These are phyloP conservation scores for Coregonus sp. DNA, from an alignment of 2,797 vertebrate genomes.

Conservation along the genomic window DNA sequence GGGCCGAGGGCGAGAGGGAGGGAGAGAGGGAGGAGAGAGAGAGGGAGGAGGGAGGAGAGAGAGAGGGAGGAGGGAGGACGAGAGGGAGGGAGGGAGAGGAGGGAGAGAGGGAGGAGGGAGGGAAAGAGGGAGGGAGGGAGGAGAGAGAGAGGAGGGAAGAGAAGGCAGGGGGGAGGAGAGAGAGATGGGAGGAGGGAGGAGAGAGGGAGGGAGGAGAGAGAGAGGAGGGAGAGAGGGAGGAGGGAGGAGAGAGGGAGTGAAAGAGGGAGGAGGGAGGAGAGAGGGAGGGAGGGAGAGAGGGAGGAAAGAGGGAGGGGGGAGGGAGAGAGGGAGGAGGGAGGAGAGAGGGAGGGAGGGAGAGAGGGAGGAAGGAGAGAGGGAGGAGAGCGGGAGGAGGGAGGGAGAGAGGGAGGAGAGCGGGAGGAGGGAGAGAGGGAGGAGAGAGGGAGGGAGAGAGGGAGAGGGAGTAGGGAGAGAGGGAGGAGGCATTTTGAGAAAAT, in stretches of 20 bases:
- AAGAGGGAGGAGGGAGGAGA: too few relatives aligned
- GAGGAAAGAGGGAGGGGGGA: too few relatives aligned
- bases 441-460: not conserved
- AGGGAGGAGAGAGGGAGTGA: not conserved
- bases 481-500: not conserved
- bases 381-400: too few relatives aligned
- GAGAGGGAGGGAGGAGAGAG: too few relatives aligned
- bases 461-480: too few relatives aligned
- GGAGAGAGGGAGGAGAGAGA: too few relatives aligned
- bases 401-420: too few relatives aligned
- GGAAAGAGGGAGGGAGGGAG: not conserved
- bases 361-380: too few relatives aligned
- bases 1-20: too few relatives aligned
- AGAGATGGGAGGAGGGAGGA: not conserved
- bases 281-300: not conserved
- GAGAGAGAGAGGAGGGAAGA: not conserved
- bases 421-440: constrained; percentile 3
- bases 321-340: not conserved
- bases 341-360: too few relatives aligned
- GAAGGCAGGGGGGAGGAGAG: too few relatives aligned
- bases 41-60: not conserved
- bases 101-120: not conserved
- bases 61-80: not conserved
- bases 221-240: not conserved
- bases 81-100: too few relatives aligned